phyloP scores from a whole-genome alignment of 2,113 vertebrate species.

The Orientallactaga bullata region DNA sequence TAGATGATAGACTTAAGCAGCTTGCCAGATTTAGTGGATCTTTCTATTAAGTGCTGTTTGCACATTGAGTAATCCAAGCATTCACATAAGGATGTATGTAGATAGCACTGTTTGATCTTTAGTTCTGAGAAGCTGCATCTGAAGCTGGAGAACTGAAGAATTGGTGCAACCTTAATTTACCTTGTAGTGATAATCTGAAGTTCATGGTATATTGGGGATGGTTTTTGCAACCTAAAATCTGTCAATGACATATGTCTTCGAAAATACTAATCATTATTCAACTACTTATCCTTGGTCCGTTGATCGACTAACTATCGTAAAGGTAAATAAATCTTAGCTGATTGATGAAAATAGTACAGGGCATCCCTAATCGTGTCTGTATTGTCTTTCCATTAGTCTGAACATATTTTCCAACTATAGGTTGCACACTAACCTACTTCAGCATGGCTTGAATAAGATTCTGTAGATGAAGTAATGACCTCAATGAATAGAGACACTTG shows the following conservation, averaged over 20 bases:
- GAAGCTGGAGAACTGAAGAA: background rate
- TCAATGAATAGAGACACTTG: background rate
- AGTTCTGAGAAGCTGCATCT: background rate
- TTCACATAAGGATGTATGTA: too few relatives aligned
- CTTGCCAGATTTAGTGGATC: background rate
- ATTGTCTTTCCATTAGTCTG: background rate
- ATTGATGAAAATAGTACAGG: background rate
- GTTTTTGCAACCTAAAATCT: background rate
- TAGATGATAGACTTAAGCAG: background rate
- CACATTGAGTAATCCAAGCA: background rate
- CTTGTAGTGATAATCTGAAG: background rate
- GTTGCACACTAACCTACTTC: background rate
- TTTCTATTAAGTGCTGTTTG: background rate
- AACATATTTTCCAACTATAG: background rate
- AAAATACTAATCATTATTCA: background rate
- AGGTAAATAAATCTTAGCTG: constrained; percentile 1
- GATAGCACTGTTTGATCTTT: background rate
- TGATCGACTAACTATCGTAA: background rate
- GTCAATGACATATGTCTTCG: background rate
- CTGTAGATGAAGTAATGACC: background rate
- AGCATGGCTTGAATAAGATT: background rate
- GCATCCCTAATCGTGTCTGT: background rate
- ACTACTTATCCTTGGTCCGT: background rate
- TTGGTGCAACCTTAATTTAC: background rate
- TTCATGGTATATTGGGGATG: background rate